phyloP scores from a whole-genome alignment of 2,888 invertebrate species.

The Zootermopsis nevadensis region DNA sequence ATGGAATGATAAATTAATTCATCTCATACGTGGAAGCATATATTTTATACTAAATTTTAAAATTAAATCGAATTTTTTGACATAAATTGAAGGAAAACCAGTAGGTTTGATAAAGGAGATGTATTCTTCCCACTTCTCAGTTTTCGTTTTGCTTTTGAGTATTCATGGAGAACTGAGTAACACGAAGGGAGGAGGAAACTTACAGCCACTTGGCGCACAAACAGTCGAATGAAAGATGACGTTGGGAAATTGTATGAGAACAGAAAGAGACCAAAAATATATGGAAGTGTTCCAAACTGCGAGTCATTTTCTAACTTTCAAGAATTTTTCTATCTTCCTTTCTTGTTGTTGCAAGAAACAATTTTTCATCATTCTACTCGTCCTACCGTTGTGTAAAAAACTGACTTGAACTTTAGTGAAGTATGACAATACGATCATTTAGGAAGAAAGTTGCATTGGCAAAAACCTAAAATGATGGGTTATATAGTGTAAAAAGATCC shows the following conservation, averaged over 20 bases:
- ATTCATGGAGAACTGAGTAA: not conserved
- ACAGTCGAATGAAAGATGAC: conserved; percentile 44
- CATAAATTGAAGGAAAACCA: not conserved
- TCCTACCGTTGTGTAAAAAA: conserved; percentile 8
- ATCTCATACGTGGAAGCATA: not conserved
- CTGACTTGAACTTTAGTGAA: conserved; percentile 22
- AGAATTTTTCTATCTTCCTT: conserved; percentile 36
- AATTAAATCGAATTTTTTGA: not conserved
- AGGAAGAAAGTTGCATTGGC: conserved; percentile 15
- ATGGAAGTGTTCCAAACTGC: conserved; percentile 48
- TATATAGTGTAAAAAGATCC: not conserved
- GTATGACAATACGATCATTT: conserved; percentile 31
- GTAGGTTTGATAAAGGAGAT: not conserved
- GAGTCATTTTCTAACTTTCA: conserved; percentile 44
- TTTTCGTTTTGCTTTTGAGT: not conserved
- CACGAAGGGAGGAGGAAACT: not conserved
- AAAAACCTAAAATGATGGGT: conserved; percentile 2
- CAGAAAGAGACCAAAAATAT: conserved; percentile 41
- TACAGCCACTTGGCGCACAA: conserved; percentile 23
- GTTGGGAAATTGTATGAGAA: conserved; percentile 21
- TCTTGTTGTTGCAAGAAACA: conserved; percentile 30
- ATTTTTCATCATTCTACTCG: conserved; percentile 31
- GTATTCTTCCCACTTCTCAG: not conserved
- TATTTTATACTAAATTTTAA: not conserved
- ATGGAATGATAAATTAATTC: not conserved